Evolutionary conservation across 2,797 vertebrate species (phyloP).

Genomic region (Synanceia verrucosa): DNA sequence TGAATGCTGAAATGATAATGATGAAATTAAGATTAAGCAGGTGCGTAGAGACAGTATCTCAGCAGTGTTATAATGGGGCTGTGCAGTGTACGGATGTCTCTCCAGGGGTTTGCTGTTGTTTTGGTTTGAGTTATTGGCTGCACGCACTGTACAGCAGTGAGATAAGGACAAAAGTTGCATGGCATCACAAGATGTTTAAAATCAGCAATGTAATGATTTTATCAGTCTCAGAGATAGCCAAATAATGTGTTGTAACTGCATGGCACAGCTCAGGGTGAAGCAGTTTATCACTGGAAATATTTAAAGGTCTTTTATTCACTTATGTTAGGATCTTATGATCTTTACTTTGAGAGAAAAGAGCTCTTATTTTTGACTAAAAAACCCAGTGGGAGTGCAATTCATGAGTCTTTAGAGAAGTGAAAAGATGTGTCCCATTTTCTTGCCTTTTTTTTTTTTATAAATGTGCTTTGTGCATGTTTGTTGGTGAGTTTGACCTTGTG

Average conservation of each 20-base stretch:
- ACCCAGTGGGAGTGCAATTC: neutral
- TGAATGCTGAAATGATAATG: conserved; percentile 25
- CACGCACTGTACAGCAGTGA: neutral
- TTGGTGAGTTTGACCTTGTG: conserved; percentile 3
- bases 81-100: conserved; percentile 24
- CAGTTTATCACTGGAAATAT: neutral
- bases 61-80: conserved; percentile 14
- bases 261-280: neutral
- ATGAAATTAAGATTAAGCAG: conserved; percentile 40
- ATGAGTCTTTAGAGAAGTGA: conserved; percentile 30
- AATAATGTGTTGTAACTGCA: neutral
- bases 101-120: conserved; percentile 27
- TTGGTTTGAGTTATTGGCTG: conserved; percentile 18
- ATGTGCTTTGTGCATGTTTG: conserved; percentile 24
- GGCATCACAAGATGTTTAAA: neutral
- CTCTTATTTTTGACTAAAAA: neutral
- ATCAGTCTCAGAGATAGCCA: neutral
- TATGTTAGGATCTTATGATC: neutral
- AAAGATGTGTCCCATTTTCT: conserved; percentile 50
- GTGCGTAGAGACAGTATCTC: neutral
- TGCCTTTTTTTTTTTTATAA: conserved; percentile 68
- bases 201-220: neutral
- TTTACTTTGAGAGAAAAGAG: neutral
- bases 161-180: neutral
- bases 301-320: neutral